Percentiles rank a stretch among this genome's conserved stretches.
Evolutionary conservation across 1,140 invertebrate species (phyloP).

Genomic region (Heliconius congener): DNA sequence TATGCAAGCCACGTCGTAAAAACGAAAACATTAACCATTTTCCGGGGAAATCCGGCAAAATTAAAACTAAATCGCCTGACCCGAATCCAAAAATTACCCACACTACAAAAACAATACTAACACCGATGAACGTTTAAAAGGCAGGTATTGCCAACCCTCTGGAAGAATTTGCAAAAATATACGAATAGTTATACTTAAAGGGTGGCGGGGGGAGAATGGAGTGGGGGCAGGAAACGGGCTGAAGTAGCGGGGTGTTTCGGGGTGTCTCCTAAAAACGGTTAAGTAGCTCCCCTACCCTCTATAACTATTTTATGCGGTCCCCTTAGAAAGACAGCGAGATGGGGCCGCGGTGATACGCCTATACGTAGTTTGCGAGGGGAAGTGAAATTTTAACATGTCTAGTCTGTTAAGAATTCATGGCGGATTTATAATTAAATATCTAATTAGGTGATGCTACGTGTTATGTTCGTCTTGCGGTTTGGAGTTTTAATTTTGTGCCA

Average conservation of each 20-base stretch:
- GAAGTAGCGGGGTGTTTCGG: slow-evolving; percentile 68
- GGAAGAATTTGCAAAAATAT: slow-evolving; percentile 79
- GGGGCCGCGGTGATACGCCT: slow-evolving; percentile 65
- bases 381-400: slow-evolving; percentile 78
- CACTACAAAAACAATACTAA: slow-evolving; percentile 58
- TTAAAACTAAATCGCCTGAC: slow-evolving; percentile 78
- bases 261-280: slow-evolving; percentile 80
- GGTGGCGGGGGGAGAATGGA: slow-evolving; percentile 43
- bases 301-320: slow-evolving; percentile 81
- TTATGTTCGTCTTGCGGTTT: slow-evolving; percentile 42
- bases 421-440: slow-evolving; percentile 77
- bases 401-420: slow-evolving; percentile 77
- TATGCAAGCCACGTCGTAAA: slow-evolving; percentile 42
- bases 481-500: slow-evolving; percentile 33
- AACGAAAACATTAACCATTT: slow-evolving; percentile 51
- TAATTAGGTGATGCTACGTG: slow-evolving; percentile 70
- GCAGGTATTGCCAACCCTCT: slow-evolving; percentile 72
- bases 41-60: slow-evolving; percentile 61
- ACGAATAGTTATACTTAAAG: slow-evolving; percentile 68
- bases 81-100: slow-evolving; percentile 65
- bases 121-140: slow-evolving; percentile 63
- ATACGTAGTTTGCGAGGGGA: slow-evolving; percentile 62
- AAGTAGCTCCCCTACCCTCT: slow-evolving; percentile 78
- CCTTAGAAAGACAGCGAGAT: slow-evolving; percentile 79
- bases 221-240: slow-evolving; percentile 67